Base-by-base conservation (phyloP, 1,140 invertebrate genomes). In the Zaprionus davidi region DNA sequence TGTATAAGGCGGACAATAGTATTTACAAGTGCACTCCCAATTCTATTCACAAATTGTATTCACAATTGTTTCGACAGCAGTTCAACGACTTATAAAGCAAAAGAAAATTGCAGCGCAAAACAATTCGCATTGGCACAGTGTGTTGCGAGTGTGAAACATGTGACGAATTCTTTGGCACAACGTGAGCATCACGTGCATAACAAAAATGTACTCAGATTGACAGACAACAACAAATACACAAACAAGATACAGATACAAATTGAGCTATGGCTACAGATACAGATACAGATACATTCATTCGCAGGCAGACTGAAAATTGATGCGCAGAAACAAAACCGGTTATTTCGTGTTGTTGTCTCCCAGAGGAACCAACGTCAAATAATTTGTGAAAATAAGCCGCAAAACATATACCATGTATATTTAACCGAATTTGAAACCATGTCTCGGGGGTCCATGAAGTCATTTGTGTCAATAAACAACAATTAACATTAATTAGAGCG, bases 401-500 rank as follows among this genome's bases (percentile, higher is more conserved):
- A 55, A 72, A 60, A 17, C n/a, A 46, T 49, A 15, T 28, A 72
- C 64, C 58, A 17, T 7, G 7, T 55, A 15, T 28, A 68, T 65
- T 63, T 65, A 65, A 60, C 49, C 68, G 68, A 79, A 77, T 73
- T 73, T 38, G 55, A 72, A 64, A 38, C 20, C 46, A 6, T 13
- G 20, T 5, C 11, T 22, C 46, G 11, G 20, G 36, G 2, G 36
- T 15, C 55, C 34, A 73, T 79, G 75, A 79, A 77, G 69, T 79
- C 74, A 79, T 65, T 70, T 69, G 68, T 36, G 78, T 59, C 76
- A 75, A 78, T 53, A 74, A 46, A 38, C 24, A 64, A 74, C 71
- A 78, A 78, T 87, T 87, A 87, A 60, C 85, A 84, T 81, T 90
- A 87, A 87, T 87, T 87, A 87, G 84, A 81, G 71, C 75, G 66